These are phyloP conservation scores for Drosophila demipolita DNA, from an alignment of 2,888 invertebrate genomes.

Conservation along the genomic window DNA sequence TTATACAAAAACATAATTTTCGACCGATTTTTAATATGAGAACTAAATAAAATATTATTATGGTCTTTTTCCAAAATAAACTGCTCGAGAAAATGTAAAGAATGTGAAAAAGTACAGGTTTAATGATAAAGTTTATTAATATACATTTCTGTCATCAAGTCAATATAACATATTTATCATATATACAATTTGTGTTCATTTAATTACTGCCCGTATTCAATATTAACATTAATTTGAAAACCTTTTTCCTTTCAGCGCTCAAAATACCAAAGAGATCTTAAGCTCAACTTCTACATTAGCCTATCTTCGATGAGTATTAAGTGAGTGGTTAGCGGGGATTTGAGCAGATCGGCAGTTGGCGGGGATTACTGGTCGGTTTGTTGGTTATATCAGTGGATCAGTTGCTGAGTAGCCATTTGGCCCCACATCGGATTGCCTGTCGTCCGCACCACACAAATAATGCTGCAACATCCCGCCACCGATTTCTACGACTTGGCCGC, in stretches of 20 bases:
- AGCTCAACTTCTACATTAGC: neutral
- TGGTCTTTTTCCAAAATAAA: no score
- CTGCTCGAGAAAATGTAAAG: no score
- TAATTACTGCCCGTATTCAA: neutral
- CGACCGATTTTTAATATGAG: no score
- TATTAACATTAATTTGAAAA: neutral
- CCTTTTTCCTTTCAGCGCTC: conserved; percentile 58
- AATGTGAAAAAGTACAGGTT: no score
- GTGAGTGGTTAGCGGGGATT: conserved; percentile 10
- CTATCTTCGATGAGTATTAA: conserved; percentile 9
- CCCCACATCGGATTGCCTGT: conserved; percentile 1
- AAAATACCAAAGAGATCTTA: conserved; percentile 65
- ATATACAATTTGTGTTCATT: neutral
- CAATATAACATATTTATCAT: neutral
- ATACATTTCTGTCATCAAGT: no score
- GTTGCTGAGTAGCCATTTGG: conserved; percentile 2
- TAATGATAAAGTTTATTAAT: no score
- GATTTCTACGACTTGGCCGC: conserved; percentile 85
- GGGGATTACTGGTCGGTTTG: neutral
- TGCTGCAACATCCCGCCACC: conserved; percentile 85
- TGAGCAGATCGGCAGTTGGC: neutral
- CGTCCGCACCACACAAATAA: conserved; percentile 50
- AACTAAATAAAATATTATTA: no score
- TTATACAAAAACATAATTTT: no score
- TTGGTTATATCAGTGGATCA: neutral